Percentiles rank a stretch among this genome's conserved stretches.
These are phyloP conservation scores for Ligdia adustata DNA, from an alignment of 2,888 invertebrate genomes.

Conservation along the genomic window DNA sequence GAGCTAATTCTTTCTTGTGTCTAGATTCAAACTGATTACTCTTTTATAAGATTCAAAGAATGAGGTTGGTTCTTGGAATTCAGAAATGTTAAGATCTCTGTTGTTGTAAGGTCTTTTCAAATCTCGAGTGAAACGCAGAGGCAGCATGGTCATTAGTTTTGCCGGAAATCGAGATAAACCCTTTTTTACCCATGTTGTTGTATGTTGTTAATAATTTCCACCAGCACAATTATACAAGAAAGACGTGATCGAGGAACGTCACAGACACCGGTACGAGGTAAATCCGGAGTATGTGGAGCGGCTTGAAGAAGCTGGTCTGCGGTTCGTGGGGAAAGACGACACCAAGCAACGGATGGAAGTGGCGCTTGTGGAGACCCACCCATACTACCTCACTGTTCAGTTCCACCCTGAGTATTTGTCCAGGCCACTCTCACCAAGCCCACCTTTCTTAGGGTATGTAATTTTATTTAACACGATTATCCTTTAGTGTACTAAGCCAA, in stretches of 20 bases:
- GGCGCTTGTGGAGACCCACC: conserved; percentile 92
- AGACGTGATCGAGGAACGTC: conserved; percentile 94
- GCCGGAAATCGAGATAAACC: no score
- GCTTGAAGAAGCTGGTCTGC: conserved; percentile 92
- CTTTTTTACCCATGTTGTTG: background rate
- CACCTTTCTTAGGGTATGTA: conserved; percentile 93
- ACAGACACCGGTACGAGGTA: conserved; percentile 98
- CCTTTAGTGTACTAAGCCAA: no score
- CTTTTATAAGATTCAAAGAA: no score
- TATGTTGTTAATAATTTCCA: background rate
- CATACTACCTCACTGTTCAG: conserved; percentile 97
- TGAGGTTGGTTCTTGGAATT: no score
- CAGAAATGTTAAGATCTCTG: no score
- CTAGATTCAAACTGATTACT: no score
- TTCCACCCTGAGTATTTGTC: conserved; percentile 99
- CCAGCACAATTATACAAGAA: conserved; percentile 91
- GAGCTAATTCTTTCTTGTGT: no score
- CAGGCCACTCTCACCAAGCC: conserved; percentile 95
- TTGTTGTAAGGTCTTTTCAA: no score
- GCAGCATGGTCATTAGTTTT: no score
- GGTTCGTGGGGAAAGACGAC: conserved; percentile 94
- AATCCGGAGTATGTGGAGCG: conserved; percentile 93
- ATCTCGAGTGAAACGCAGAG: no score
- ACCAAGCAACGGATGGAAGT: conserved; percentile 97
- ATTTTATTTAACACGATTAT: no score